Percentiles rank a stretch among this genome's conserved stretches.
phyloP scores from a whole-genome alignment of 2,888 invertebrate genomes.

The Cyclophora albipunctata region DNA sequence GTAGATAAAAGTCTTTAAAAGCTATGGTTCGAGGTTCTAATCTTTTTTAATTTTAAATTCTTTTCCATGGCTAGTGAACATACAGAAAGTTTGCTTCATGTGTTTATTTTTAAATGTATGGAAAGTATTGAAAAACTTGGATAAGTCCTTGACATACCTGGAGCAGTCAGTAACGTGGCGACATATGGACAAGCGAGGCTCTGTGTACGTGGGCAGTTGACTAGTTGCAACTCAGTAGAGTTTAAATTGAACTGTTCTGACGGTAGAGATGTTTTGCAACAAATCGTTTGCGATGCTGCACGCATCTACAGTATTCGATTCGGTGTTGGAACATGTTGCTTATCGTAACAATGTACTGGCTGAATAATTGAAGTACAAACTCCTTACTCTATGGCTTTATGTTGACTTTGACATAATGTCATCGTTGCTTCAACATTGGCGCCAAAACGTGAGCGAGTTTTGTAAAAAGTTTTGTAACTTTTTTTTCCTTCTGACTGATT shows the following conservation, averaged over 20 bases:
- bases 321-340: slow-evolving; percentile 39
- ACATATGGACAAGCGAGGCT: slow-evolving; percentile 25
- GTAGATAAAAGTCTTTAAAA: too few species aligned
- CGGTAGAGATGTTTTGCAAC: slow-evolving; percentile 23
- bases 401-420: too few species aligned
- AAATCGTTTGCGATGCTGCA: slow-evolving; percentile 50
- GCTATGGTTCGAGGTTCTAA: too few species aligned
- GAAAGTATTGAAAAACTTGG: slow-evolving; percentile 41
- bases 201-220: slow-evolving; percentile 20
- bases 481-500: too few species aligned
- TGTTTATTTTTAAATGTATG: slow-evolving; percentile 32
- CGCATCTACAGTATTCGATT: slow-evolving; percentile 50
- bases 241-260: slow-evolving; percentile 13
- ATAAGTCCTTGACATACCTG: slow-evolving; percentile 62
- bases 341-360: slow-evolving; percentile 51
- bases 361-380: slow-evolving; percentile 48
- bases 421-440: too few species aligned
- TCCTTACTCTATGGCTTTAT: neutral
- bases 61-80: too few species aligned
- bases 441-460: too few species aligned
- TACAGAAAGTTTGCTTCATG: too few species aligned
- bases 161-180: slow-evolving; percentile 46
- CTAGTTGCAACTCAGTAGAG: slow-evolving; percentile 17
- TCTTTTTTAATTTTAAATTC: too few species aligned
- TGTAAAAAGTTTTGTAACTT: too few species aligned